Evolutionary conservation across 2,113 vertebrate species (phyloP).

Genomic region (Suncus etruscus): DNA sequence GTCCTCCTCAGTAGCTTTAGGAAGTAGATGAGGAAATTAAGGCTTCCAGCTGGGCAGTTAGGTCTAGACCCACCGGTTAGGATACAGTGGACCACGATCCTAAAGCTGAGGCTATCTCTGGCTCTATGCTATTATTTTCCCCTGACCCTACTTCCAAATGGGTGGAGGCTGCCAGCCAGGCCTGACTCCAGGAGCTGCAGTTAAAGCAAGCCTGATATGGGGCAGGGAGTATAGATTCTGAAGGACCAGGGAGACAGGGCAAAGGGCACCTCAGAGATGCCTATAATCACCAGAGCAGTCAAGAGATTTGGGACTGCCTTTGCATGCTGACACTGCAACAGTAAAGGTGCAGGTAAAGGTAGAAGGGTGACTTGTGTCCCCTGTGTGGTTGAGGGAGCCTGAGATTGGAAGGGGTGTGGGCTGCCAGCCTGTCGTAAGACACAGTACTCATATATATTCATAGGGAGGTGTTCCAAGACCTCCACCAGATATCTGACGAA

Average conservation of each 20-base stretch:
- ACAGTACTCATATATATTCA: neutral
- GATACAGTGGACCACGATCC: neutral
- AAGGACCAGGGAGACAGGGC: neutral
- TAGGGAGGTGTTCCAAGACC: neutral
- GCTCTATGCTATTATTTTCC: neutral
- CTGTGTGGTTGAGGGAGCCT: neutral
- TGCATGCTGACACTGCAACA: neutral
- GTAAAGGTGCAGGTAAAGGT: neutral
- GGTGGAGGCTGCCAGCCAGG: neutral
- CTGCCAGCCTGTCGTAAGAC: rapidly evolving
- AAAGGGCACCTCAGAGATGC: neutral
- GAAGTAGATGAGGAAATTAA: constrained; percentile 25
- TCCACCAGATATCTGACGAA: neutral
- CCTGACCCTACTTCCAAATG: neutral
- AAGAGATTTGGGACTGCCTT: neutral
- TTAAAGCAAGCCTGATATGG: neutral
- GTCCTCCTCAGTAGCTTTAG: neutral
- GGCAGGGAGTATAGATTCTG: neutral
- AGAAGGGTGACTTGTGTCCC: neutral
- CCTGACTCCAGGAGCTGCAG: neutral
- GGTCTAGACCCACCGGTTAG: neutral
- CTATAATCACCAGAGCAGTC: too few relatives aligned
- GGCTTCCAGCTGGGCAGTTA: neutral
- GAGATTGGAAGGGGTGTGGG: neutral
- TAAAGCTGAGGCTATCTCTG: neutral